Evolutionary conservation across 2,888 invertebrate species (phyloP).

Genomic region (Allygus modestus): DNA sequence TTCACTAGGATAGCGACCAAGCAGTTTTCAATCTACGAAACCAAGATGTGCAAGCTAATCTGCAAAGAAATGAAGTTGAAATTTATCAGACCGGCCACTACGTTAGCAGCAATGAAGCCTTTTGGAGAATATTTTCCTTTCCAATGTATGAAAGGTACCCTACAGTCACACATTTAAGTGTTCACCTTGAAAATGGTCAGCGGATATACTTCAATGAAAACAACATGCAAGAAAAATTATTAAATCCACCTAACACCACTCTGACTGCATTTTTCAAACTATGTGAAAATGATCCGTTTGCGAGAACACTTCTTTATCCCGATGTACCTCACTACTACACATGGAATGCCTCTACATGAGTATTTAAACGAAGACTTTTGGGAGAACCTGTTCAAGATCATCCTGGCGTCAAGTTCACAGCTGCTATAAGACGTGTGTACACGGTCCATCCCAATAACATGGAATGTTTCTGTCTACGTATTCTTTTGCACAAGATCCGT

Average conservation of each 20-base stretch:
- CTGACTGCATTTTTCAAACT: conserved; percentile 46
- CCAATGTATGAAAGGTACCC: conserved; percentile 49
- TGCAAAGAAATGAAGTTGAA: conserved; percentile 65
- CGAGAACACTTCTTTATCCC: conserved; percentile 66
- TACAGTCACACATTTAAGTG: conserved; percentile 19
- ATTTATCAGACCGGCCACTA: conserved; percentile 69
- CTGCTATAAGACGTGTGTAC: too few species aligned
- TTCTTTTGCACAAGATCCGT: too few species aligned
- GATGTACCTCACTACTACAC: background rate
- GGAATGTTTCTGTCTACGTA: too few species aligned
- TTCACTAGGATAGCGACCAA: conserved; percentile 68
- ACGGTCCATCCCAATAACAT: too few species aligned
- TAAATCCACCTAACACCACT: conserved; percentile 26
- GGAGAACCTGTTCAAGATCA: too few species aligned
- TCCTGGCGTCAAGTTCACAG: too few species aligned
- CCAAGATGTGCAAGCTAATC: conserved; percentile 21
- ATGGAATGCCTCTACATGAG: background rate
- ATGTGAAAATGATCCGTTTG: conserved; percentile 60
- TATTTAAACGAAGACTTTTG: too few species aligned
- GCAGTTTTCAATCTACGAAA: conserved; percentile 60
- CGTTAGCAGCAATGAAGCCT: conserved; percentile 61
- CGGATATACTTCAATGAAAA: conserved; percentile 13
- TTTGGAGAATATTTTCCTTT: conserved; percentile 67
- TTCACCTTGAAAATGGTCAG: conserved; percentile 56
- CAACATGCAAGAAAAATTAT: background rate